These are phyloP conservation scores for Scomber japonicus DNA, from an alignment of 2,113 vertebrate genomes.

Conservation along the genomic window DNA sequence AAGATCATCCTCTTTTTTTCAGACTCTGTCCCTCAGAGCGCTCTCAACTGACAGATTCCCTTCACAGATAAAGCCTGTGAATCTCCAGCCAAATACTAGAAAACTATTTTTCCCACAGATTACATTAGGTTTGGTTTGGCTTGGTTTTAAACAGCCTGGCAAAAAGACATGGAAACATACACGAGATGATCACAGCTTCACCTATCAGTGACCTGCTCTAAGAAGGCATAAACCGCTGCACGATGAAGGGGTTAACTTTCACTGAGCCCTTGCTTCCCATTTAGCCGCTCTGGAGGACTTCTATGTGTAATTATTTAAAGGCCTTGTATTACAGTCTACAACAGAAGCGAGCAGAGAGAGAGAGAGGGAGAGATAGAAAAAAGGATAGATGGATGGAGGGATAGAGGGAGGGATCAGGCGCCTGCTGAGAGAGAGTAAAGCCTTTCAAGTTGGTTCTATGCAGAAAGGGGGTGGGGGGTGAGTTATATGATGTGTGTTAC, in stretches of 20 bases:
- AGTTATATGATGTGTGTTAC: slow-evolving; percentile 52
- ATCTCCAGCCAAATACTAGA: slow-evolving; percentile 67
- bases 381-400: slow-evolving; percentile 25
- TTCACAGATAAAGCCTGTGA: slow-evolving; percentile 68
- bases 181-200: slow-evolving; percentile 39
- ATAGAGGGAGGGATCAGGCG: slow-evolving; percentile 31
- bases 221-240: slow-evolving; percentile 32
- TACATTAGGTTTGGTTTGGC: slow-evolving; percentile 67
- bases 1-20: slow-evolving; percentile 59
- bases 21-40: slow-evolving; percentile 61
- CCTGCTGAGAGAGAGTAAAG: slow-evolving; percentile 62
- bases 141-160: slow-evolving; percentile 54
- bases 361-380: slow-evolving; percentile 17
- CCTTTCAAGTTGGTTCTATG: slow-evolving; percentile 63
- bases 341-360: slow-evolving; percentile 9
- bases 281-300: slow-evolving; percentile 56
- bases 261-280: slow-evolving; percentile 51
- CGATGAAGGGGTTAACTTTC: slow-evolving; percentile 65
- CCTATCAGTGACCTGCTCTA: slow-evolving; percentile 26
- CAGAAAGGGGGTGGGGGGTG: slow-evolving; percentile 48
- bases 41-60: slow-evolving; percentile 68
- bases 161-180: slow-evolving; percentile 40
- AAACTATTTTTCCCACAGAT: slow-evolving; percentile 72
- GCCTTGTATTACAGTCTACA: slow-evolving; percentile 62
- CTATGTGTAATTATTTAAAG: slow-evolving; percentile 79